Evolutionary conservation across 1,140 invertebrate genomes (phyloP), one percentile per base, ranked within the genome.

Genomic region (Ceratina japonica): DNA sequence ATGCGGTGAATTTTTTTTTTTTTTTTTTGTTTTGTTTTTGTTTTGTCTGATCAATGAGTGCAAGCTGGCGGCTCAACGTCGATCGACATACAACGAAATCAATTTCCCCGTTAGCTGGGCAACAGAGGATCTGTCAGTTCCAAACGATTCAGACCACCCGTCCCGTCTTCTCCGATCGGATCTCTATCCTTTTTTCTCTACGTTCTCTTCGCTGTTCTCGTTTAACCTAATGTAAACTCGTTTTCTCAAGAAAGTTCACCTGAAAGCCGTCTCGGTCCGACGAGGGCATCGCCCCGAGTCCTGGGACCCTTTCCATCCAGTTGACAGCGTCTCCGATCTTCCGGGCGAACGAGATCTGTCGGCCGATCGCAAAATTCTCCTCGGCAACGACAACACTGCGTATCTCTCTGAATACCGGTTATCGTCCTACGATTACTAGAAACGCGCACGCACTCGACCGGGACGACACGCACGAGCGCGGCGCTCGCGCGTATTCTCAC

Each of bases 161-260:
- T 56, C 73, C 54, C 44, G 56, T 80, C 58, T 52, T 64, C 66
- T 61, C 37, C 24, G 22, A 61, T 59, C 31, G 12, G 56, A 31
- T 66, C 68, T 72, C 52, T 64, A 59, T 69, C 56, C 10, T 63
- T 66, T 82, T 61, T 66, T 82, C 56, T 73, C 52, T 52, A 27
- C 59, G 54, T n/a, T 69, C 12, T 18, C 18, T 27, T 68, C 10
- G 15, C 49, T 49, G 13, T n/a, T 82, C 52, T 81, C 80, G 69
- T 77, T 44, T 71, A 74, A 83, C 64, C 75, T 81, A 84, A 65
- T 59, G 68, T 52, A 78, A 61, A n/a, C 31, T 54, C 54, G 20
- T 62, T 66, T 54, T 81, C 37, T 81, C 70, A 62, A 84, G 54
- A 85, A 81, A 85, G 20, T 78, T 85, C 83, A 85, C 83, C 83